Conservation (phyloP, 2,113 vertebrate species). For the Rostratula benghalensis region DNA sequence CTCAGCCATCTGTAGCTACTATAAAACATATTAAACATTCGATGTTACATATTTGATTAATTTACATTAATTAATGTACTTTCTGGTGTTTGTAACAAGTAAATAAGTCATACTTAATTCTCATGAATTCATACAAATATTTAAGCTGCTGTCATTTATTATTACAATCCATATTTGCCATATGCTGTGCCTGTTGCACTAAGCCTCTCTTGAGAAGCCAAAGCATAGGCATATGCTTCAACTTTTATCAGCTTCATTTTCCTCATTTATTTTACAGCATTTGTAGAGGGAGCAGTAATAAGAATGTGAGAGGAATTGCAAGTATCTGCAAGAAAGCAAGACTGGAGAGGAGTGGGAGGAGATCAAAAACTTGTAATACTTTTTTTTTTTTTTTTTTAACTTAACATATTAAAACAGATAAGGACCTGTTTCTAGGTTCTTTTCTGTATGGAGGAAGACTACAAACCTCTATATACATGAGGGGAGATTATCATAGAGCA, state of each 20-base stretch:
- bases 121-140: background rate
- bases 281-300: background rate
- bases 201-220: background rate
- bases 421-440: background rate
- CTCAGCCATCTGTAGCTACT: background rate
- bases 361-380: background rate
- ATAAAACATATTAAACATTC: background rate
- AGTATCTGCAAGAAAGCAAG: slow-evolving; percentile 55
- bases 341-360: slow-evolving; percentile 29
- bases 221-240: background rate
- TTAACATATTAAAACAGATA: background rate
- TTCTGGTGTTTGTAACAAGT: background rate
- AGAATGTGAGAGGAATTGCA: slow-evolving; percentile 54
- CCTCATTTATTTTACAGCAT: background rate
- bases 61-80: background rate
- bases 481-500: background rate
- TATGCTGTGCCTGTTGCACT: background rate
- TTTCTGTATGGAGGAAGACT: background rate
- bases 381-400: background rate
- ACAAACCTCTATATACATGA: background rate
- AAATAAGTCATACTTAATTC: background rate
- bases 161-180: background rate
- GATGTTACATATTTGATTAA: background rate
- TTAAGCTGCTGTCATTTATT: background rate
- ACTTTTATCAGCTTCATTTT: background rate